These are phyloP conservation scores for Dermatemys mawii DNA, from an alignment of 2,113 vertebrate species.

Conservation along the genomic window DNA sequence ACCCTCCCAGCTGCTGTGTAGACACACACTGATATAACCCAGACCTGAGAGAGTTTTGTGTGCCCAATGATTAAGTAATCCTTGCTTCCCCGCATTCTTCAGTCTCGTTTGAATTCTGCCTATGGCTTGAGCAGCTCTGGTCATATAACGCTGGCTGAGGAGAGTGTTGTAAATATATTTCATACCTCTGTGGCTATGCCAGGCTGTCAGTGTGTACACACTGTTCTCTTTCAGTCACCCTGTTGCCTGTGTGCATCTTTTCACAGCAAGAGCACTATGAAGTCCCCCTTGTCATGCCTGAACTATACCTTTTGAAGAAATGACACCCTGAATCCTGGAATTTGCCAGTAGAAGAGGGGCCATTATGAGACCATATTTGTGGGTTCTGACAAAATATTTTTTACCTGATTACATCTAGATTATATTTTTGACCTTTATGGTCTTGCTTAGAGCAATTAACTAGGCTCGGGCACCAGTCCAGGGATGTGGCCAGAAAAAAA, in stretches of 20 bases:
- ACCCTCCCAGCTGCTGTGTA: not conserved
- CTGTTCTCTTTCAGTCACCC: not conserved
- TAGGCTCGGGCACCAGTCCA: not conserved
- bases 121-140: not conserved
- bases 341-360: not conserved
- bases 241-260: not conserved
- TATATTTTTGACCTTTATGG: not conserved
- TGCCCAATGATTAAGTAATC: no score
- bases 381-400: not conserved
- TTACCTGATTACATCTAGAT: not conserved
- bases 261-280: not conserved
- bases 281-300: not conserved
- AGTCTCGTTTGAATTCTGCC: not conserved
- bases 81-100: not conserved
- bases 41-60: not conserved
- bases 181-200: not conserved
- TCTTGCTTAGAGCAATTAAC: not conserved
- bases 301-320: not conserved
- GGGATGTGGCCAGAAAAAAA: not conserved
- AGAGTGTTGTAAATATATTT: not conserved
- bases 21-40: not conserved
- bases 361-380: not conserved
- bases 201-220: not conserved
- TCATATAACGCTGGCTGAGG: not conserved
- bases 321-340: not conserved